Conservation (phyloP, 2,113 vertebrate species). For the Mungos mungo region DNA sequence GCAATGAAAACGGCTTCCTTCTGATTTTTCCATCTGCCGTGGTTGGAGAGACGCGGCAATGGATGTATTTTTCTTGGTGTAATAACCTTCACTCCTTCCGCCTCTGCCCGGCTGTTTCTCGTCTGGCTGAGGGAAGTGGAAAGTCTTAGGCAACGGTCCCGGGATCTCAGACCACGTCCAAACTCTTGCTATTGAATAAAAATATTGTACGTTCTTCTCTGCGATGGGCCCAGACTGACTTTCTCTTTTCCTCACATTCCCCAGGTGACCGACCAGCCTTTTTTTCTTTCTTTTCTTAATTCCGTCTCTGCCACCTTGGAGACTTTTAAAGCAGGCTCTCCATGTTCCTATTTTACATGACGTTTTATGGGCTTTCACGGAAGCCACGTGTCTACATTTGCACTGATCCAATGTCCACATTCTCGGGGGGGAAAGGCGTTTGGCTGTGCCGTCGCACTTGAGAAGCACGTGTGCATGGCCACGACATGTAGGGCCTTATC, state of each 20-base stretch:
- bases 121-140: slow-evolving; percentile 21
- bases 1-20: background rate
- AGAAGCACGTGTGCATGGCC: background rate
- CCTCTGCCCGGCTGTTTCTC: background rate
- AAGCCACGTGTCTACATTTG: fast-evolving
- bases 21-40: background rate
- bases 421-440: background rate
- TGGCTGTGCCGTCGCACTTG: background rate
- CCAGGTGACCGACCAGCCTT: background rate
- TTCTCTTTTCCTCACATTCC: background rate
- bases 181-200: background rate
- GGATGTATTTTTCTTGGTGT: slow-evolving; percentile 11
- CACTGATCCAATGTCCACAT: background rate
- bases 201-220: background rate
- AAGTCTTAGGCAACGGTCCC: background rate
- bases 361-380: fast-evolving
- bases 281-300: background rate
- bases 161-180: background rate
- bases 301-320: fast-evolving
- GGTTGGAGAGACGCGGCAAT: background rate
- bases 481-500: background rate
- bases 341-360: fast-evolving
- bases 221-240: too few species aligned
- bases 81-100: background rate
- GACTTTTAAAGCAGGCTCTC: background rate